Conservation (phyloP, 2,113 vertebrate species). For the Heterocephalus glaber region DNA sequence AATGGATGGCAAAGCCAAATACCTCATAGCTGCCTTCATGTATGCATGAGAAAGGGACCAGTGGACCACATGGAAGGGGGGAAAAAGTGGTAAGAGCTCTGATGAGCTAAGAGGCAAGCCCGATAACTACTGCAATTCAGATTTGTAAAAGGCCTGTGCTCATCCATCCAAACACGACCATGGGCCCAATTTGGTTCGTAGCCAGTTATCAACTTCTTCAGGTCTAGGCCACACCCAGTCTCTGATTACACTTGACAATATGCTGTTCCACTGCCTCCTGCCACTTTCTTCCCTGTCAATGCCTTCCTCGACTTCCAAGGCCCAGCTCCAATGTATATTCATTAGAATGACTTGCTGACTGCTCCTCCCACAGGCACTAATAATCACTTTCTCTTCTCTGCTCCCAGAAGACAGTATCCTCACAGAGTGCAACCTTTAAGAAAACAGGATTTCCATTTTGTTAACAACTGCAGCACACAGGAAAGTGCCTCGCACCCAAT, state of each 20-base stretch:
- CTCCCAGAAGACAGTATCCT: neutral
- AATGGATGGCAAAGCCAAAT: neutral
- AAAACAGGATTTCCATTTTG: neutral
- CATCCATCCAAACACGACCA: neutral
- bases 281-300: neutral
- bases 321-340: neutral
- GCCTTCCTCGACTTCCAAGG: neutral
- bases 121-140: neutral
- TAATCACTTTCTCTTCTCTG: neutral
- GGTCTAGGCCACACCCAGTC: neutral
- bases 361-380: neutral
- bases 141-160: neutral
- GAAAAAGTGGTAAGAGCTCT: neutral
- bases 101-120: neutral
- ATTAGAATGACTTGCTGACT: neutral
- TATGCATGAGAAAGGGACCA: neutral
- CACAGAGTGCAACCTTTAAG: neutral
- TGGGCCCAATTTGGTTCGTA: neutral
- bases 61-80: neutral
- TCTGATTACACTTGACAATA: neutral
- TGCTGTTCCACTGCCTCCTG: neutral
- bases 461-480: neutral
- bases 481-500: neutral
- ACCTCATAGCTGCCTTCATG: neutral
- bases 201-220: neutral